Evolutionary conservation across 2,888 invertebrate genomes (phyloP), one percentile per base, ranked within the genome.

Genomic region (Noctua pronuba): DNA sequence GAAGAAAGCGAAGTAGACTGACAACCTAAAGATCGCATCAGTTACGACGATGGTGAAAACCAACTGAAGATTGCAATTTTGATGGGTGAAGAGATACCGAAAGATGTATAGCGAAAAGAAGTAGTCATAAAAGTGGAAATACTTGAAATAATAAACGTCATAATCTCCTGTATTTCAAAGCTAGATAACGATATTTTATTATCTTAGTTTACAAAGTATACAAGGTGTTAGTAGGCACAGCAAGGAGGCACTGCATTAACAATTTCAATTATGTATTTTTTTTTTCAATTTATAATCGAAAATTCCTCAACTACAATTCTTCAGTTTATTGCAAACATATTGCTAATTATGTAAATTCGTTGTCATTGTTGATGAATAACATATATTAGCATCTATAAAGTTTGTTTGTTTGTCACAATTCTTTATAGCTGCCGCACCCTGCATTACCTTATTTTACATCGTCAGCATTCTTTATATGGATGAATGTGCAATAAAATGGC

Each of bases 401-500:
- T 77, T 65, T 55, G 62, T 79, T 78, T 88, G 78, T 80, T 84
- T 75, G 68, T 78, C 62, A 65, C 84, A 84, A 65, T 77, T 75
- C 41, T 86, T 83, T 83, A 78, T 65, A 64, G 68, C 65, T 18
- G 44, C 79, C 82, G 76, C 84, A 79, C 84, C 84, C 79, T 65
- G n/a, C 70, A 67, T 79, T 79, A 73, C 83, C 86, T 75, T 82
- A 82, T 70, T 77, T 52, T 75, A 83, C 83, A 66, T 68, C 75
- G 73, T 70, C 73, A 76, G 66, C 69, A 73, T 65, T 72, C 82
- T 84, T 75, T 79, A 88, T 76, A 87, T 69, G 88, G 80, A 73
- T 75, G 82, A 84, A 82, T 88, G 86, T 82, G 79, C 74, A 81
- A 88, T 88, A 86, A 88, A 87, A 82, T 88, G 70, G 64, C 72